Percentiles rank a stretch among this genome's conserved stretches.
phyloP scores from a whole-genome alignment of 2,797 vertebrate genomes.

The Melanotaenia boesemani region DNA sequence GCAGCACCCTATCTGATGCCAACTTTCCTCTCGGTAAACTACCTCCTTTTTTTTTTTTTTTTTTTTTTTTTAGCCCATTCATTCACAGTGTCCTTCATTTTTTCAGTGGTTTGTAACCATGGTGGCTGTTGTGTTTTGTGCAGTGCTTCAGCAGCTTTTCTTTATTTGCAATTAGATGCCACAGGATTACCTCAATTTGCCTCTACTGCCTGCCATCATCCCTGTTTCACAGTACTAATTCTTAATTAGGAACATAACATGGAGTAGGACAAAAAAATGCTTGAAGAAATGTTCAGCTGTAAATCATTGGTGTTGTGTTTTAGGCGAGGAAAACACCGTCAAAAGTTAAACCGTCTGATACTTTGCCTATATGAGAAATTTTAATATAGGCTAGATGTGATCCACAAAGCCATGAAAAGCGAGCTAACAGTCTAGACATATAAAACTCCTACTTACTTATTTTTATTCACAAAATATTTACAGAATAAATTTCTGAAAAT shows the following conservation, averaged over 20 bases:
- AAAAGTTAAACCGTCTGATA: neutral
- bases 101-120: slow-evolving; percentile 63
- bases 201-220: slow-evolving; percentile 36
- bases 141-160: slow-evolving; percentile 46
- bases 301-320: neutral
- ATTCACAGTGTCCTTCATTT: slow-evolving; percentile 53
- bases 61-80: neutral
- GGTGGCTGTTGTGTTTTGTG: slow-evolving; percentile 56
- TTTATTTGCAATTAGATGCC: slow-evolving; percentile 62
- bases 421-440: too few species aligned
- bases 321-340: too few species aligned
- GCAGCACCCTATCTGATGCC: slow-evolving; percentile 24
- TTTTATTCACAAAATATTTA: too few species aligned
- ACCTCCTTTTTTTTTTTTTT: slow-evolving; percentile 45
- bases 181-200: slow-evolving; percentile 56
- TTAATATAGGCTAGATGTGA: neutral
- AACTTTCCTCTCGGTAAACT: slow-evolving; percentile 33
- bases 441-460: too few species aligned
- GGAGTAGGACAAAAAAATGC: slow-evolving; percentile 26
- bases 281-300: slow-evolving; percentile 21
- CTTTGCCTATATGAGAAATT: neutral
- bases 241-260: slow-evolving; percentile 50
- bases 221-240: slow-evolving; percentile 28
- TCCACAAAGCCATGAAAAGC: too few species aligned
- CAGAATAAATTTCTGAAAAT: too few species aligned